phyloP scores from a whole-genome alignment of 2,888 invertebrate species.

The Trachelus troglodyta region DNA sequence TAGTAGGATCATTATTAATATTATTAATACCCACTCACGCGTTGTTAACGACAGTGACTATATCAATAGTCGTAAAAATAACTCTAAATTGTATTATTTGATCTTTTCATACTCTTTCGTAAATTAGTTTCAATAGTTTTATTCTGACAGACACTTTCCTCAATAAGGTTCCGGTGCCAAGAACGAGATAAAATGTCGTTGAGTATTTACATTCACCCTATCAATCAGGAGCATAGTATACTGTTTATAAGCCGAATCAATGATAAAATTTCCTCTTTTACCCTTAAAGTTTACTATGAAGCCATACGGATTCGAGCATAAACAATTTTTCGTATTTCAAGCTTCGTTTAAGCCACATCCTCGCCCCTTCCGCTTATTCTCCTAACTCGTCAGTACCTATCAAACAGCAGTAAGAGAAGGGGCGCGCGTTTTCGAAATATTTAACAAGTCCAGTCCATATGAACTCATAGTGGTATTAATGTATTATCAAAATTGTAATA shows the following conservation, averaged over 20 bases:
- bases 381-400: too few relatives aligned
- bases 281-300: too few relatives aligned
- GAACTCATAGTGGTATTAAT: too few relatives aligned
- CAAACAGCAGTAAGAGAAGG: too few relatives aligned
- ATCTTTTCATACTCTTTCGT: conserved; percentile 4
- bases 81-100: conserved; percentile 15
- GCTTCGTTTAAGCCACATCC: too few relatives aligned
- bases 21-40: not conserved
- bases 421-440: too few relatives aligned
- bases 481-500: too few relatives aligned
- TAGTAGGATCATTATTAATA: conserved; percentile 36
- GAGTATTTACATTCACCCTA: conserved; percentile 20
- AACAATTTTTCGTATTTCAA: too few relatives aligned
- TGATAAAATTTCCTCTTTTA: conserved; percentile 16
- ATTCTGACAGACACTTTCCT: not conserved
- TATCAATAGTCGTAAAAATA: not conserved
- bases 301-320: too few relatives aligned
- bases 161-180: not conserved
- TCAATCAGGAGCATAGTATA: conserved; percentile 25
- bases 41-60: not conserved
- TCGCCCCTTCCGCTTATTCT: too few relatives aligned
- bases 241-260: conserved; percentile 34
- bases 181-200: too few relatives aligned
- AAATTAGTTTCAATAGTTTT: not conserved
- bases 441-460: too few relatives aligned